Conservation (phyloP, 2,888 invertebrate genomes). For the Harpalus rubripes region DNA sequence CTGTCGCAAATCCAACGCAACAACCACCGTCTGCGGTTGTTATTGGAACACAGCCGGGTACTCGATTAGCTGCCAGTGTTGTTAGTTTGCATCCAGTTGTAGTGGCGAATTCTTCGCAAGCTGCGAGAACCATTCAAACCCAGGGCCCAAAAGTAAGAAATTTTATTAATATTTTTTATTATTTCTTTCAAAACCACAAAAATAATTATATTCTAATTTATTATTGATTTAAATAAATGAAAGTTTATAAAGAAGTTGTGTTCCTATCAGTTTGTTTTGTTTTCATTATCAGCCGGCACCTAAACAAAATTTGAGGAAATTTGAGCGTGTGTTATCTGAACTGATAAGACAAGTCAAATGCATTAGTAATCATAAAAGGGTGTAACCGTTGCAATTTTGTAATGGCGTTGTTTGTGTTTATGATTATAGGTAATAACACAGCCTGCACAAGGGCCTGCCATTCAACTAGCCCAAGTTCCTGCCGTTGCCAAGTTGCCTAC, state of each 20-base stretch:
- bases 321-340: slow-evolving; percentile 13
- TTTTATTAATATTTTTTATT: too few species aligned
- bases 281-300: background rate
- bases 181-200: too few species aligned
- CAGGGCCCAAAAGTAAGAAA: slow-evolving; percentile 51
- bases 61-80: slow-evolving; percentile 59
- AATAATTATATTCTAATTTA: too few species aligned
- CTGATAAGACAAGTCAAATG: slow-evolving; percentile 21
- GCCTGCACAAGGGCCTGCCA: slow-evolving; percentile 75
- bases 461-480: slow-evolving; percentile 75
- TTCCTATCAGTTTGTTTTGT: background rate
- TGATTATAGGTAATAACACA: slow-evolving; percentile 75
- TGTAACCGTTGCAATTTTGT: background rate
- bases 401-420: slow-evolving; percentile 14
- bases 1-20: slow-evolving; percentile 54
- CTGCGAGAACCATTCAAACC: slow-evolving; percentile 52
- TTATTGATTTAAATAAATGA: too few species aligned
- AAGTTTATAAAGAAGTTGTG: background rate
- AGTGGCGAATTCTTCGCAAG: slow-evolving; percentile 65
- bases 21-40: slow-evolving; percentile 60
- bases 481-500: slow-evolving; percentile 73
- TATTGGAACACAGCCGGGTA: slow-evolving; percentile 58
- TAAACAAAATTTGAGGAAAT: slow-evolving; percentile 13
- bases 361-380: slow-evolving; percentile 11
- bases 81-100: slow-evolving; percentile 67